Base-by-base conservation (phyloP, 2,797 vertebrate species). In the Dallia pectoralis region DNA sequence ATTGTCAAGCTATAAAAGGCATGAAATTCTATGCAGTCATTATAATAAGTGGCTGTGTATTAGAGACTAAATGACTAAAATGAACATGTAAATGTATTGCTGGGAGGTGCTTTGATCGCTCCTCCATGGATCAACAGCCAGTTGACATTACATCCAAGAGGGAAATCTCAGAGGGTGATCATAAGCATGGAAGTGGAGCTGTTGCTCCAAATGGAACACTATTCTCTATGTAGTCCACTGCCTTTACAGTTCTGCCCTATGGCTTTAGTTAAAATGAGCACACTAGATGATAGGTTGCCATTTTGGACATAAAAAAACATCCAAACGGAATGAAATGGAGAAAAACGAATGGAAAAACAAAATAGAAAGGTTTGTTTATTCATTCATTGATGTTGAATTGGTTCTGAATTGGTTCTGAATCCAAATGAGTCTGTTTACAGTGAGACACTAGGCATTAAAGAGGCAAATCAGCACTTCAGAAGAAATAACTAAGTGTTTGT, bases 81-180 rank as follows among this genome's bases (percentile, higher is more conserved):
- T 75, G 68, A 64, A 75, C 74, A 87, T 90, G 87, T 81, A 77
- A 74, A 85, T 88, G 79, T 79, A 36, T 71, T 61, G 79, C 76
- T 76, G 53, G 74, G 83, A 79, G 80, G 59, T 68, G 72, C 71
- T 67, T 73, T 49, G 9, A 61, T 36, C 70, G 75, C 71, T 74
- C 65, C 22, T 64, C 78, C 80, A 36, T 36, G 72, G 72, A 85
- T 88, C 79, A 83, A 81, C 76, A 84, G 80, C 62, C 78, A 77
- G 81, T 87, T 88, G 80, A 87, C 81, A 82, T 76, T 68, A 77
- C 79, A 81, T 85, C 71, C 63, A 81, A 81, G 75, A 86, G 76
- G 79, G 72, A 22, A 40, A 74, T 74, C 78, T 69, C 65, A 73
- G 73, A 67, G 78, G 29, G 74, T 73, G 29, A 25, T 33, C 25